Evolutionary conservation across 2,888 invertebrate species (phyloP), one percentile per base, ranked within the genome.

Genomic region (Theristus sp.): DNA sequence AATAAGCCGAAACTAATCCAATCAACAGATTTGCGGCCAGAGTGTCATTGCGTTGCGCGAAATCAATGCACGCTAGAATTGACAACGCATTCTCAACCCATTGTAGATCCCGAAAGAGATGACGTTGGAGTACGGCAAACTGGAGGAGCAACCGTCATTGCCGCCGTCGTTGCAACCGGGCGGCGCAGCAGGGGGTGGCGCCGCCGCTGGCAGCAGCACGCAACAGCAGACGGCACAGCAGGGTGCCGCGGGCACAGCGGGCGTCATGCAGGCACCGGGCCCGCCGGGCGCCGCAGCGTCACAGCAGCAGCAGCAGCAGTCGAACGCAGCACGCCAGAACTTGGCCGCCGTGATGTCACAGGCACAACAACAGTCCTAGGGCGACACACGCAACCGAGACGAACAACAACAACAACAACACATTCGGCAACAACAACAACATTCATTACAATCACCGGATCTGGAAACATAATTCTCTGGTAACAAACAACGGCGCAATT

Each of bases 91-190:
- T n/a, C n/a, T n/a, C n/a, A n/a, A n/a, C n/a, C n/a, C n/a, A n/a
- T 63, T 66, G 56, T 61, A 72, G 71, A 64, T 71, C 31, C 70
- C 91, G 75, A 96, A 94, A 80, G 96, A 96, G 80, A 93, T 98
- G 82, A 87, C 89, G 80, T 82, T 98, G 79, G 96, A 98, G 80
- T 94, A 96, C 82, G 90, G 89, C 80, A 93, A 94, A 81, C 82
- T 98, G 77, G 96, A 98, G 81, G 91, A 87, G 65, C 83, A 87
- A 76, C 90, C 90, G 29, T 22, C 1, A 24, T 30, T 56, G 31
- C 54, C 54, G 27, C 38, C 38, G 38, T 6, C 17, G 38, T 38
- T 38, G 38, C n/a, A n/a, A n/a, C n/a, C n/a, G n/a, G n/a, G n/a
- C n/a, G n/a, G n/a, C n/a, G n/a, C n/a, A n/a, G n/a, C n/a, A n/a